Percentiles rank a stretch among this genome's conserved stretches.
phyloP scores from a whole-genome alignment of 2,797 vertebrate genomes.

The Chelidonichthys spinosus region DNA sequence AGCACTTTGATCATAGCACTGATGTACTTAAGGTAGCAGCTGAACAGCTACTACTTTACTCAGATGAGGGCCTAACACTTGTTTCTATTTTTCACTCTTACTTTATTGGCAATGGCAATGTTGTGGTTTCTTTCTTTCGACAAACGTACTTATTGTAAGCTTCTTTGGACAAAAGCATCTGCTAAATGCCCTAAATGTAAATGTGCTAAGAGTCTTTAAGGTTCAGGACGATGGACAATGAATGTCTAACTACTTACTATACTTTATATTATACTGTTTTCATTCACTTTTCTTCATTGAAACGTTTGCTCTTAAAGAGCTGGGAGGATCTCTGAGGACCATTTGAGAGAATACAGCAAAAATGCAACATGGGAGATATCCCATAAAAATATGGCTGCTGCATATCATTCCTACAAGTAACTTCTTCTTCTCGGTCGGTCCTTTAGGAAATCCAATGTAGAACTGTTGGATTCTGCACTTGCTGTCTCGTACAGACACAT shows the following conservation, averaged over 20 bases:
- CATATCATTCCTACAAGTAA: neutral
- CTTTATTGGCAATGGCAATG: too few relatives aligned
- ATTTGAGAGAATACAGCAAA: conserved; percentile 20
- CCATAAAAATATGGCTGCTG: neutral
- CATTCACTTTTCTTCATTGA: neutral
- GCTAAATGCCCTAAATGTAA: too few relatives aligned
- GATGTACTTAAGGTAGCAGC: too few relatives aligned
- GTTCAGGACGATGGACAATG: neutral
- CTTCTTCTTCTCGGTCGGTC: neutral
- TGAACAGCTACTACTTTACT: too few relatives aligned
- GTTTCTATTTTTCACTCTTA: too few relatives aligned
- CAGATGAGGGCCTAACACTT: too few relatives aligned
- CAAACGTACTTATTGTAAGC: too few relatives aligned
- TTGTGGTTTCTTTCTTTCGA: too few relatives aligned
- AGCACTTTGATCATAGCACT: too few relatives aligned
- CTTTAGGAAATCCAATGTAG: neutral
- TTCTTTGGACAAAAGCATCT: too few relatives aligned
- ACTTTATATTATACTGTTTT: neutral
- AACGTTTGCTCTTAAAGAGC: neutral
- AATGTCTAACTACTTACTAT: neutral
- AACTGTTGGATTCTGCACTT: conserved; percentile 3
- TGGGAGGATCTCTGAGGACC: conserved; percentile 1
- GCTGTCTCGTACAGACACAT: neutral
- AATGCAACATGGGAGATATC: neutral
- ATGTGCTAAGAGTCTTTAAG: neutral